Evolutionary conservation across 2,113 vertebrate species (phyloP), one percentile per base, ranked within the genome.

Genomic region (Sylvietta virens): DNA sequence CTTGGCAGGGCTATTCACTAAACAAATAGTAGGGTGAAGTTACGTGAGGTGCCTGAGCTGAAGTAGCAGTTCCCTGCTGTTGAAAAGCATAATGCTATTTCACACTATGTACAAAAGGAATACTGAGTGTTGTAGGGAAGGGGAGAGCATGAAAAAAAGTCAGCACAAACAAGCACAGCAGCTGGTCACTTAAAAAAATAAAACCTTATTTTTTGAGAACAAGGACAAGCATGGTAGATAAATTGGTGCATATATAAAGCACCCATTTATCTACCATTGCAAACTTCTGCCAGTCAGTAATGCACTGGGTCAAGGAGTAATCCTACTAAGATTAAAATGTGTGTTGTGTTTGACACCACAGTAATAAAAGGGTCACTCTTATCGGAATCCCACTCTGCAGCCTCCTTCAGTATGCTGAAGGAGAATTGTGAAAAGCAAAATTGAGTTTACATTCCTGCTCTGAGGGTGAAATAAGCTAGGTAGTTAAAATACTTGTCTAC

Each of bases 101-200:
- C 19, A 16, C 1, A 1, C 39, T 26, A 5, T 1, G 1, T 40
- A 21, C 28, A 9, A 16, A 48, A 39, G 42, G 30, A 24, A 31
- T 5, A 3, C 14, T 27, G 35, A 13, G 17, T 44, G 18, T 23
- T 47, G 37, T 23, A 40, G 45, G 58, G 21, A 71, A 66, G 24
- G 8, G 18, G 17, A 66, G 26, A 45, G 21, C 40, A 51, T n/a
- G n/a, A n/a, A n/a, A n/a, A n/a, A n/a, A n/a, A 42, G 4, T 22
- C 40, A 28, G 44, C 44, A 54, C 14, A 16, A 21, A 31, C 31
- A 60, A 44, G 44, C n/a, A 67, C 27, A 76, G 47, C 11, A 72
- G 19, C 50, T 28, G 7, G 18, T 81, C 40, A 35, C 37, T 60
- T 51, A 19, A 37, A 33, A 45, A 61, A 15, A 9, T 11, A 60